These are phyloP conservation scores for Parascotia fuliginaria DNA, from an alignment of 2,888 invertebrate species.

Conservation along the genomic window DNA sequence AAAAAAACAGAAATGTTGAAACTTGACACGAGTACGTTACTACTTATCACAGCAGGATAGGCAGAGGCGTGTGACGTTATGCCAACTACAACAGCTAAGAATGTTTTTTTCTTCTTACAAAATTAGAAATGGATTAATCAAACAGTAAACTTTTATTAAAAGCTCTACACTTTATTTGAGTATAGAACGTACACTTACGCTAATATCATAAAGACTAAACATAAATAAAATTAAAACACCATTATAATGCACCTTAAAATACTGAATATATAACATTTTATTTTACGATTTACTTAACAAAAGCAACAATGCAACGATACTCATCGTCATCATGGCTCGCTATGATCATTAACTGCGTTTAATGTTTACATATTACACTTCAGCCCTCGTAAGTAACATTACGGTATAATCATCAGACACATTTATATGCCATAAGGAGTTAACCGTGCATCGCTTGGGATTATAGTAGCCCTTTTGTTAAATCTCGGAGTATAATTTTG, in stretches of 20 bases:
- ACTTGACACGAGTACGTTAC: no score
- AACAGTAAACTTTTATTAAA: no score
- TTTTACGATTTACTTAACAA: slow-evolving; percentile 9
- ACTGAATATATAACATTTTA: slow-evolving; percentile 4
- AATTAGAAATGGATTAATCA: no score
- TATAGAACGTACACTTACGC: no score
- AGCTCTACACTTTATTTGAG: no score
- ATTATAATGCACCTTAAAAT: background rate
- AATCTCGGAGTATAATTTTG: slow-evolving; percentile 3
- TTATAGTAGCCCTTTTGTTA: background rate
- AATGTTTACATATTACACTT: slow-evolving; percentile 29
- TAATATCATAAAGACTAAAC: no score
- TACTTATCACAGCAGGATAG: no score
- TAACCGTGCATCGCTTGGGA: slow-evolving; percentile 6
- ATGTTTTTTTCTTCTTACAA: no score
- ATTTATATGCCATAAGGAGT: slow-evolving; percentile 8
- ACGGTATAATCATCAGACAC: slow-evolving; percentile 26
- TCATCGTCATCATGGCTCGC: slow-evolving; percentile 17
- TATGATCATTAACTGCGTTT: slow-evolving; percentile 25
- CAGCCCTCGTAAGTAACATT: slow-evolving; percentile 31
- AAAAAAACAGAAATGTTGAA: no score
- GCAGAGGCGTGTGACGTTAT: no score
- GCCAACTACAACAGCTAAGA: no score
- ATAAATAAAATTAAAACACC: no score
- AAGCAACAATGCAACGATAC: background rate